A percentile compares a stretch with the other conserved stretches of the same genome.
phyloP scores from a whole-genome alignment of 2,888 invertebrate species.

The Oasisia sp. region DNA sequence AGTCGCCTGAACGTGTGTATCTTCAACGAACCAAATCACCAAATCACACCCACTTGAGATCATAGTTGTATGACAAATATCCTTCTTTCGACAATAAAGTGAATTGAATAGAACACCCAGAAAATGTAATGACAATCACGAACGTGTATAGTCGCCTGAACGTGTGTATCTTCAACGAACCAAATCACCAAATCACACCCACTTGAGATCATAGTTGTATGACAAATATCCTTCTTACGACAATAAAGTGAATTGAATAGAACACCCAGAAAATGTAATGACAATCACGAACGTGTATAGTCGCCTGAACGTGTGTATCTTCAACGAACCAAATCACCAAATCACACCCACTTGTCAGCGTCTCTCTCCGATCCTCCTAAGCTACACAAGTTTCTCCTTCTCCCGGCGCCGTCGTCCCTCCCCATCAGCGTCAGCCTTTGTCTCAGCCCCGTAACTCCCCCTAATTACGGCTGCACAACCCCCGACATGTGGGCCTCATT shows the following conservation, averaged over 20 bases:
- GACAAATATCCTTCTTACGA: too few species aligned
- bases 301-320: neutral
- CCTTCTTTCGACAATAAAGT: too few species aligned
- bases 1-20: too few species aligned
- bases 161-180: neutral
- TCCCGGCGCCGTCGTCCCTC: neutral
- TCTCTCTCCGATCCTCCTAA: neutral
- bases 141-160: too few species aligned
- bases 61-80: too few species aligned
- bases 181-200: neutral
- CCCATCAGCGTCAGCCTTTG: slow-evolving; percentile 6
- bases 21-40: neutral
- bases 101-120: too few species aligned
- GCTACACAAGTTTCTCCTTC: neutral
- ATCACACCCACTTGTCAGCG: slow-evolving; percentile 8
- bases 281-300: too few species aligned
- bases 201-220: too few species aligned
- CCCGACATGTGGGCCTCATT: neutral
- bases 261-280: too few species aligned
- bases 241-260: too few species aligned
- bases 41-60: neutral
- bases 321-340: neutral
- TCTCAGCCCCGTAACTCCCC: neutral
- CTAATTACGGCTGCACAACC: neutral
- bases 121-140: too few species aligned